Conservation (phyloP, 2,113 vertebrate genomes). For the Lamprotornis superbus region DNA sequence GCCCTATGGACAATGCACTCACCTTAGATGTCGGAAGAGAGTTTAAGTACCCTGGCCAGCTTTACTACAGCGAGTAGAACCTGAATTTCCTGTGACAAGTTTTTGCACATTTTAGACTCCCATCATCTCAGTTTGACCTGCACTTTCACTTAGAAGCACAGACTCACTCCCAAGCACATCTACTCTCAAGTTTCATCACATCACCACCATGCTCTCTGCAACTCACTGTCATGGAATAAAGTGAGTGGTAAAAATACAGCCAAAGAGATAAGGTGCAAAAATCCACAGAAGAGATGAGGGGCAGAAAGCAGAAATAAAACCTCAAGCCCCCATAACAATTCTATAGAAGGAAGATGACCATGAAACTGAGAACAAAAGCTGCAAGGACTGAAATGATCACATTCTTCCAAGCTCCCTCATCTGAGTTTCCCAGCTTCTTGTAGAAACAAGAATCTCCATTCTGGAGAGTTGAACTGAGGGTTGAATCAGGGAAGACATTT, state of each 20-base stretch:
- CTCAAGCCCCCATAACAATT: neutral
- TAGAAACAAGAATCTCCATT: neutral
- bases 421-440: neutral
- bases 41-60: neutral
- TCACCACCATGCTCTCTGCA: rapidly evolving
- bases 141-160: neutral
- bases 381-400: neutral
- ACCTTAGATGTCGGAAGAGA: neutral
- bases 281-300: neutral
- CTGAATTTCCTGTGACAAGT: neutral
- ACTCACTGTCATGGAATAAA: neutral
- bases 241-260: neutral
- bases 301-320: neutral
- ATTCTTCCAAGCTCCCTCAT: neutral
- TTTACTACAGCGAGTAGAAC: neutral
- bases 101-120: neutral
- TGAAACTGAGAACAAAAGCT: neutral
- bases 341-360: neutral
- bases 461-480: neutral
- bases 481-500: neutral
- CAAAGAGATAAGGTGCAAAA: neutral
- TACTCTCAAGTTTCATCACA: neutral
- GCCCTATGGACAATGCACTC: neutral
- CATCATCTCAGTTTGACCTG: neutral
- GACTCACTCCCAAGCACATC: neutral